Evolutionary conservation across 2,888 invertebrate genomes (phyloP).

Genomic region (Ctenicera cuprea): DNA sequence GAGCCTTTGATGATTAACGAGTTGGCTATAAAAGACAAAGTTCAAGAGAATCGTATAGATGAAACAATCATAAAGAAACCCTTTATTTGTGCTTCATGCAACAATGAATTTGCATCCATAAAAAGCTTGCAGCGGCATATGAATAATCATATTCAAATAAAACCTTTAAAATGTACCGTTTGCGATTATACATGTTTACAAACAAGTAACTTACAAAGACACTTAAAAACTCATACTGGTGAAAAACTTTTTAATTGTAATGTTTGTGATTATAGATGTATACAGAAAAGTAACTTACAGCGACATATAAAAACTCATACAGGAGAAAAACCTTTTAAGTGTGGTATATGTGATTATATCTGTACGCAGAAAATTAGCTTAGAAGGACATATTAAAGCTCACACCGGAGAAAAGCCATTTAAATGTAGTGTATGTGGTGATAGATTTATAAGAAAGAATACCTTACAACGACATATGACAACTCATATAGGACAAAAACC

Average conservation of each 20-base stretch:
- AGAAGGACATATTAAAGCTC: not conserved
- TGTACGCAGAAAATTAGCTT: not conserved
- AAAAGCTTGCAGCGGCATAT: no score
- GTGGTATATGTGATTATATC: not conserved
- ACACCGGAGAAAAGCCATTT: slow-evolving; percentile 1
- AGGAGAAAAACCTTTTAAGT: not conserved
- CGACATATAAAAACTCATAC: not conserved
- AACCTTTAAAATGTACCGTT: not conserved
- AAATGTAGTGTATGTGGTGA: not conserved
- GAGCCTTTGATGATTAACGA: no score
- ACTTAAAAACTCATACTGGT: not conserved
- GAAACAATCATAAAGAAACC: no score
- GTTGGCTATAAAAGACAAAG: no score
- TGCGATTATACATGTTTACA: not conserved
- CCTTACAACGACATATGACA: not conserved
- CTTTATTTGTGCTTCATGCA: no score
- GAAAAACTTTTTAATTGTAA: not conserved
- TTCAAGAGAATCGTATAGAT: no score
- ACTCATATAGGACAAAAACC: no score
- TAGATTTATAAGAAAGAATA: not conserved
- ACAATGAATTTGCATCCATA: no score
- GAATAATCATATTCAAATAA: no score
- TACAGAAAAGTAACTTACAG: not conserved
- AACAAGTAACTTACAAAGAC: not conserved
- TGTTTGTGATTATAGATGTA: not conserved